Conservation (phyloP, 2,888 invertebrate genomes). For the Scaptomyza polygonia region DNA sequence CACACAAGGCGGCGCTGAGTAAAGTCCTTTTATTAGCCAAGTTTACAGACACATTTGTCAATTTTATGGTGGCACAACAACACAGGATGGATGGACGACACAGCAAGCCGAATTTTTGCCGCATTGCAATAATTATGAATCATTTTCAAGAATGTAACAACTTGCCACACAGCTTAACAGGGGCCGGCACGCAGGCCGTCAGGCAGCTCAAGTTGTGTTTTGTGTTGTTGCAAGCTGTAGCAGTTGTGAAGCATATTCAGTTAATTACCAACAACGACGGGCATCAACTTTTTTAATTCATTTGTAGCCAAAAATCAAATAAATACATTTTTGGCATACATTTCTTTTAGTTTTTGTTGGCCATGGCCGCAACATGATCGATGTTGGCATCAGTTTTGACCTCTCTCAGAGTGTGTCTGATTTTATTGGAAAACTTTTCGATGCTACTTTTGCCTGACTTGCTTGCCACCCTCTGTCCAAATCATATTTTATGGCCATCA, state of each 20-base stretch:
- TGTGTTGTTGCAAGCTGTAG: not conserved
- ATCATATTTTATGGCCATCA: slow-evolving; percentile 79
- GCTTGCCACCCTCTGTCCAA: slow-evolving; percentile 46
- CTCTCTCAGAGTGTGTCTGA: slow-evolving; percentile 67
- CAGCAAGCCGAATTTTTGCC: slow-evolving; percentile 60
- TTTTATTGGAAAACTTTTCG: slow-evolving; percentile 79
- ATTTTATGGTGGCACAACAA: slow-evolving; percentile 75
- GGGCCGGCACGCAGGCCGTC: not conserved
- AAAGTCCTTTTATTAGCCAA: slow-evolving; percentile 71
- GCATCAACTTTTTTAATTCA: slow-evolving; percentile 74
- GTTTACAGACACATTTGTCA: slow-evolving; percentile 82
- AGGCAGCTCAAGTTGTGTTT: not conserved
- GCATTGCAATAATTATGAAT: slow-evolving; percentile 81
- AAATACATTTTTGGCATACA: slow-evolving; percentile 53
- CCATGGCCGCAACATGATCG: slow-evolving; percentile 56
- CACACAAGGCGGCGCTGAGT: slow-evolving; percentile 3
- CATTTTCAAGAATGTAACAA: slow-evolving; percentile 46
- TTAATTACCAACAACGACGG: slow-evolving; percentile 64
- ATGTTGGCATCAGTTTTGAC: slow-evolving; percentile 72
- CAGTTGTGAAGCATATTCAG: slow-evolving; percentile 39
- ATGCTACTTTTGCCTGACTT: not conserved
- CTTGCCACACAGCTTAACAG: not conserved
- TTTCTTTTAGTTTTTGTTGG: slow-evolving; percentile 20
- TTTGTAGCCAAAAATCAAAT: slow-evolving; percentile 45
- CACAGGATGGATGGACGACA: slow-evolving; percentile 41